Base-by-base conservation (phyloP, 2,888 invertebrate species). In the Drosophila neoperkinsi region DNA sequence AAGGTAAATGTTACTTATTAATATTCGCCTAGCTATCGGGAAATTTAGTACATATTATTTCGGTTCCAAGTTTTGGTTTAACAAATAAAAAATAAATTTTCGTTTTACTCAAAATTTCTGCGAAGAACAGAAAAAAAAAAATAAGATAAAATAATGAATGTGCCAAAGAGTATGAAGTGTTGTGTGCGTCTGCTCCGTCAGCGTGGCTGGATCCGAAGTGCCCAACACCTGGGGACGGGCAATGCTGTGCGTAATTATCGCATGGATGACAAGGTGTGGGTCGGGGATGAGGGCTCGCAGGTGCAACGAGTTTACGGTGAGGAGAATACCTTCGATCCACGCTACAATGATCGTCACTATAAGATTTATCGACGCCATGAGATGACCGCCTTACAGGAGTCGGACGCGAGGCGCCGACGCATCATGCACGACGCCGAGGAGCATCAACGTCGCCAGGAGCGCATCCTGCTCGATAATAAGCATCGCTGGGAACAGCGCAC, bases 381-480 rank as follows among this genome's bases (percentile, higher is more conserved):
- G 16, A 25, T 9, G 9, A 9, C 46, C 21, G 13, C 46, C 21
- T 25, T 2, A 9, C 46, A 38, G 10, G 62, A 80, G 0, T 2
- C 50, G 0, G 81, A 80, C 0, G n/a, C 63, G 0, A n/a, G 2
- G 4, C 38, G 77, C 4, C 81, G 77, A 1, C 43, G 55, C 16
- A 43, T 76, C 2, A 16, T 36, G 0, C 62, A 77, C 43, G 58
- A 59, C 2, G n/a, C 59, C 0, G 4, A 5, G 9, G 77, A 81
- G 2, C 77, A 77, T 62, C 71, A 62, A 59, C 77, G 81, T 0
- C 77, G 81, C 4, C 77, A 77, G 77, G 65, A 51, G 33, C 71
- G 61, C n/a, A 80, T 77, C 33, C 71, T 77, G 4, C n/a, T 56
- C 16, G 77, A 77, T 10, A 77, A 77, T 18, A 77, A 50, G 6